A percentile compares a stretch with the other conserved stretches of the same genome.
Evolutionary conservation across 2,797 vertebrate species (phyloP).

Genomic region (Lycodopsis pacificus): DNA sequence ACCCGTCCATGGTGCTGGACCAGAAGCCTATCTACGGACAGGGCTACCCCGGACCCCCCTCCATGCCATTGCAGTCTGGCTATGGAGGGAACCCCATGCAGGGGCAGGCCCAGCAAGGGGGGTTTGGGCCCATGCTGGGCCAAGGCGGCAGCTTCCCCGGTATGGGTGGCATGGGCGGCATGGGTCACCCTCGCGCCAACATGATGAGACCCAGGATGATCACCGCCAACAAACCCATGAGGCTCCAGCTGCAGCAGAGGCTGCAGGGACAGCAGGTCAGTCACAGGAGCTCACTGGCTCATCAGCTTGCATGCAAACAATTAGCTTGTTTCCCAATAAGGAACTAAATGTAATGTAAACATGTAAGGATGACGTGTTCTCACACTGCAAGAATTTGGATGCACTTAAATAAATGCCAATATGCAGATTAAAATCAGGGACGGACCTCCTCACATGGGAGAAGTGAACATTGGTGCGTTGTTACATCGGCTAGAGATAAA

Average conservation of each 20-base stretch:
- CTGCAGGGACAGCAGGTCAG: conserved; percentile 97
- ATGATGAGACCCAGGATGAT: conserved; percentile 91
- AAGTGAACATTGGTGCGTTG: background rate
- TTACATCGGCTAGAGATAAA: too few species aligned
- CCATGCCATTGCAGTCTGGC: conserved; percentile 86
- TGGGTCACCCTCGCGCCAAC: conserved; percentile 89
- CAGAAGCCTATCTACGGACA: conserved; percentile 92
- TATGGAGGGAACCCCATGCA: conserved; percentile 85
- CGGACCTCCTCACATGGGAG: background rate
- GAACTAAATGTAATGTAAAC: background rate
- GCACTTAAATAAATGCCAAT: background rate
- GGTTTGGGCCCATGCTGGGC: conserved; percentile 86
- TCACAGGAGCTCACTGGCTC: background rate
- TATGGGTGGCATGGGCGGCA: conserved; percentile 88
- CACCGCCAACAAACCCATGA: conserved; percentile 92
- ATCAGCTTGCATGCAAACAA: background rate
- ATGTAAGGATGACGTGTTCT: background rate
- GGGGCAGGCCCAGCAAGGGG: conserved; percentile 81
- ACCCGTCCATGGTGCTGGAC: conserved; percentile 90
- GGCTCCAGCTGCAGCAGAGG: conserved; percentile 96
- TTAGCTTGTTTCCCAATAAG: background rate
- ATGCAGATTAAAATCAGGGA: background rate
- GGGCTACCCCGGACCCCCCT: conserved; percentile 90
- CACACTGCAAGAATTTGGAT: background rate
- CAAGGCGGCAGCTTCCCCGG: conserved; percentile 89